A percentile compares a stretch with the other conserved stretches of the same genome.
phyloP scores from a whole-genome alignment of 2,888 invertebrate genomes.

The Dasysyrphus tricinctus region DNA sequence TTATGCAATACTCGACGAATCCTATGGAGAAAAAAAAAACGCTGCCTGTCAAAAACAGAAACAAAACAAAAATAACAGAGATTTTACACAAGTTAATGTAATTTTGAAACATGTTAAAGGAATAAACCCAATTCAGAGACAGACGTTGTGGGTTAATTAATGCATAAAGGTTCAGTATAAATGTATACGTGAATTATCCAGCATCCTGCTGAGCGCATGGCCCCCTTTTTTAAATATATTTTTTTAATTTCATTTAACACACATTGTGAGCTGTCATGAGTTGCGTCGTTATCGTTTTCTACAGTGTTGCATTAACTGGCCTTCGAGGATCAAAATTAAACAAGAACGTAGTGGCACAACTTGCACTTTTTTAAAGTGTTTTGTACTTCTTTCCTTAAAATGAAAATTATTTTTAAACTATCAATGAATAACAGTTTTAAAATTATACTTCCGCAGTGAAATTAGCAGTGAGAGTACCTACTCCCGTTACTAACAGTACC shows the following conservation, averaged over 20 bases:
- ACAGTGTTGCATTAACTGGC: background rate
- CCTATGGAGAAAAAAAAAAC: background rate
- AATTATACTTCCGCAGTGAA: no score
- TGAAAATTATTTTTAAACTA: no score
- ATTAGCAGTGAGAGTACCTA: no score
- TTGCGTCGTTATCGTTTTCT: background rate
- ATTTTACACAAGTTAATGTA: background rate
- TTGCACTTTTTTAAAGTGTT: no score
- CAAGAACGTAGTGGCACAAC: no score
- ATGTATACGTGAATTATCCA: background rate
- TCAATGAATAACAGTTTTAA: no score
- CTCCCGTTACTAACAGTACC: no score
- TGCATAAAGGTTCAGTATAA: background rate
- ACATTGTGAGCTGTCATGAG: background rate
- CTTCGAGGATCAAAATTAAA: no score
- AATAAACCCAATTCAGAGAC: background rate
- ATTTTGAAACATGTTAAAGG: background rate
- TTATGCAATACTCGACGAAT: constrained; percentile 6
- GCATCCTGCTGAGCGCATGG: background rate
- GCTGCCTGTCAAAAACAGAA: constrained; percentile 3
- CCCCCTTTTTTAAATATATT: background rate
- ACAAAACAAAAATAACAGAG: background rate
- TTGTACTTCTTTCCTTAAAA: no score
- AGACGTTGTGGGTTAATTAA: constrained; percentile 11
- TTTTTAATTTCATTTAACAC: background rate